phyloP scores from a whole-genome alignment of 2,888 invertebrate genomes.

The Drosophila pullipes region DNA sequence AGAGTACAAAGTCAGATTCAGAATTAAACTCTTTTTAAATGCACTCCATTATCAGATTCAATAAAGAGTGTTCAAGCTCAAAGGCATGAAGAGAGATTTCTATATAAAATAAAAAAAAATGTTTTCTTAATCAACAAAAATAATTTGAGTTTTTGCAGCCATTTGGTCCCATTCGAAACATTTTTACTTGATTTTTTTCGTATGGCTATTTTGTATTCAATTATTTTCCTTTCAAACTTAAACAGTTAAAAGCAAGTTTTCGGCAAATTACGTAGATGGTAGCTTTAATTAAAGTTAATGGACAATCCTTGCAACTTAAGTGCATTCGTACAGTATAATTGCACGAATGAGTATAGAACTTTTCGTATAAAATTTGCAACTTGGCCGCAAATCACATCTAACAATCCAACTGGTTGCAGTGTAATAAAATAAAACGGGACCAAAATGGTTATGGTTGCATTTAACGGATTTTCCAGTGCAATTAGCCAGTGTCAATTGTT shows the following conservation, averaged over 20 bases:
- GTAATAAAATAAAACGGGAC: slow-evolving; percentile 30
- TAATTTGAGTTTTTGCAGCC: not conserved
- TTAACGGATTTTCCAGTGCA: slow-evolving; percentile 68
- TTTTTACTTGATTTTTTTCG: not conserved
- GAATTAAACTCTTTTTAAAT: not conserved
- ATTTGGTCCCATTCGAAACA: not conserved
- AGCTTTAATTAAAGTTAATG: not conserved
- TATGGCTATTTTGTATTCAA: not conserved
- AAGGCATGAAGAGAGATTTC: not conserved
- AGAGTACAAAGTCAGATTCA: not conserved
- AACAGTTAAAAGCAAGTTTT: not conserved
- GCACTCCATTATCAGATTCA: not conserved
- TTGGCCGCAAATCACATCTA: not conserved
- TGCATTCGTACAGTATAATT: not conserved
- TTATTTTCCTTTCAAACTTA: not conserved
- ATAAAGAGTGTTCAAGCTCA: not conserved
- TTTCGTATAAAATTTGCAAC: not conserved
- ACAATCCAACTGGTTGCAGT: slow-evolving; percentile 25
- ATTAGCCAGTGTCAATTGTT: slow-evolving; percentile 75
- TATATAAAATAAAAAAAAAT: not conserved
- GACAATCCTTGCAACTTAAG: not conserved
- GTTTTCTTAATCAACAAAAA: not conserved
- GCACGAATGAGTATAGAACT: not conserved
- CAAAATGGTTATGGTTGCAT: slow-evolving; percentile 55
- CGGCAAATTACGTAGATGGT: not conserved